Evolutionary conservation across 2,888 invertebrate species (phyloP).

Genomic region (Mythimna loreyi): DNA sequence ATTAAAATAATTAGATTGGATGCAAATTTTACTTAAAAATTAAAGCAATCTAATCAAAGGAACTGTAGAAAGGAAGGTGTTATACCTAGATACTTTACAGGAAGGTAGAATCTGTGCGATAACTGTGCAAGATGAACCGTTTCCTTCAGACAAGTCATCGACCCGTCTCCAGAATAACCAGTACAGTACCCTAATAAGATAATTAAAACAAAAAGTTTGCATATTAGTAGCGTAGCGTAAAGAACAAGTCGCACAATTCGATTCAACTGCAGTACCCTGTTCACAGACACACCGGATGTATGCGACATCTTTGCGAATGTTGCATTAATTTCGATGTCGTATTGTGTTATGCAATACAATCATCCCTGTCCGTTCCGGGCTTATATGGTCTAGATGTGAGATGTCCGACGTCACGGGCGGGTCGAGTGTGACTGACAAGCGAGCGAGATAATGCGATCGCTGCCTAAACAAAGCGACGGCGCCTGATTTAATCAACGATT

Average conservation of each 20-base stretch:
- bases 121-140: conserved; percentile 15
- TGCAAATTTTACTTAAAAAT: background rate
- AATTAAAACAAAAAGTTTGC: conserved; percentile 17
- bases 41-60: background rate
- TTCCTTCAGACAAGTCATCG: conserved; percentile 9
- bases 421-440: conserved; percentile 80
- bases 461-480: conserved; percentile 76
- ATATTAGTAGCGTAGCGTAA: conserved; percentile 14
- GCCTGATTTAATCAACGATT: conserved; percentile 80
- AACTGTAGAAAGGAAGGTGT: background rate
- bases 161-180: conserved; percentile 17
- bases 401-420: conserved; percentile 73
- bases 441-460: conserved; percentile 75
- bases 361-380: conserved; percentile 66
- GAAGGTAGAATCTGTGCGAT: background rate
- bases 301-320: conserved; percentile 60
- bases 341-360: conserved; percentile 66
- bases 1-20: too few relatives aligned
- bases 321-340: conserved; percentile 61
- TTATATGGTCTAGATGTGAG: conserved; percentile 61
- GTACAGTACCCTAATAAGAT: conserved; percentile 23
- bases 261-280: conserved; percentile 46
- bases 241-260: conserved; percentile 14
- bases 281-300: conserved; percentile 51
- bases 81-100: background rate